A percentile compares a stretch with the other conserved stretches of the same genome.
These are phyloP conservation scores for Metaphire vulgaris DNA, from an alignment of 1,140 invertebrate species.

Conservation along the genomic window DNA sequence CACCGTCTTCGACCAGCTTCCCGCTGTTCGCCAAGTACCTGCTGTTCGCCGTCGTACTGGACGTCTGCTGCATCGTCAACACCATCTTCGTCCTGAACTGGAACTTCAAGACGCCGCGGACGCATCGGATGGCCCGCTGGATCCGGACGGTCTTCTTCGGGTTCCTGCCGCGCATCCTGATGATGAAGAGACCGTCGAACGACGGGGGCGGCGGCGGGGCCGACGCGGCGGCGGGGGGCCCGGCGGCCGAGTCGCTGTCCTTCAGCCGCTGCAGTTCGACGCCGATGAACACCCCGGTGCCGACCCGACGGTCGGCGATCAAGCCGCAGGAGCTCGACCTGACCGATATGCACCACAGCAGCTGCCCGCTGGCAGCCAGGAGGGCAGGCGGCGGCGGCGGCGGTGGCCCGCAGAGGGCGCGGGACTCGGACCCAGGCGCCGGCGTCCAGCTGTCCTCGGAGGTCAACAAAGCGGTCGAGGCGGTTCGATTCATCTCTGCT, in stretches of 20 bases:
- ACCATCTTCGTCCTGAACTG: slow-evolving; percentile 97
- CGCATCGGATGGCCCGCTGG: slow-evolving; percentile 84
- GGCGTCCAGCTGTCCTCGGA: neutral
- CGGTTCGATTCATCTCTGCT: slow-evolving; percentile 16
- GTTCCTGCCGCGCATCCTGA: slow-evolving; percentile 71
- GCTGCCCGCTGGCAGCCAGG: slow-evolving; percentile 15
- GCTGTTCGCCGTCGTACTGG: slow-evolving; percentile 95
- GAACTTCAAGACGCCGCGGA: slow-evolving; percentile 86
- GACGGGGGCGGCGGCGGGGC: no score
- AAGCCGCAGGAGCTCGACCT: slow-evolving; percentile 14
- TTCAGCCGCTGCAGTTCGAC: neutral
- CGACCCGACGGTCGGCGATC: slow-evolving; percentile 4
- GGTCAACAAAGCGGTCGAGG: slow-evolving; percentile 20
- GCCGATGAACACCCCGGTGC: neutral
- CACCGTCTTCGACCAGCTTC: slow-evolving; percentile 87
- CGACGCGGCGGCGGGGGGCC: neutral
- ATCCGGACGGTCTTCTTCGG: slow-evolving; percentile 89
- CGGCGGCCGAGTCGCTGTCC: neutral
- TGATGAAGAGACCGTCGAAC: slow-evolving; percentile 72
- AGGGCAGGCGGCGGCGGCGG: no score
- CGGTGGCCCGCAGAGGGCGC: no score
- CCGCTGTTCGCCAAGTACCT: slow-evolving; percentile 94
- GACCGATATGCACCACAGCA: slow-evolving; percentile 10
- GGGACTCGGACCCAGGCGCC: neutral
- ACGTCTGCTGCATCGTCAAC: slow-evolving; percentile 94